Conservation (phyloP, 2,113 vertebrate genomes). For the Actenoides hombroni region DNA sequence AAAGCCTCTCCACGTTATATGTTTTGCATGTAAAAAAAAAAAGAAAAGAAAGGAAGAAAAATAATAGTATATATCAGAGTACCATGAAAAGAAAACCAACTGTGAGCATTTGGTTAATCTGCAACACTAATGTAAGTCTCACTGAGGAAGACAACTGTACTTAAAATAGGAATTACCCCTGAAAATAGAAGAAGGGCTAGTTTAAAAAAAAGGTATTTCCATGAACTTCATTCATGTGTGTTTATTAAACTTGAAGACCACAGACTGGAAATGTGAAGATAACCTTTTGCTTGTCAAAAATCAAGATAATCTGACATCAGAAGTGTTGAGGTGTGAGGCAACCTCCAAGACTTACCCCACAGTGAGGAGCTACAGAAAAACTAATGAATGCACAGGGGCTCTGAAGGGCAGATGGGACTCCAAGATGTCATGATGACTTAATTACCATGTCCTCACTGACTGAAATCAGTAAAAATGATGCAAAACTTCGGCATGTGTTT, state of each 20-base stretch:
- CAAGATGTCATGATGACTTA: not conserved
- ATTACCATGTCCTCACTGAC: not conserved
- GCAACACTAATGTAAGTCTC: not conserved
- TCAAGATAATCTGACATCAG: not conserved
- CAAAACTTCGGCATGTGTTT: not conserved
- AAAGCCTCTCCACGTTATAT: not conserved
- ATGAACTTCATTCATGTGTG: not conserved
- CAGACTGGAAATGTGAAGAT: not conserved
- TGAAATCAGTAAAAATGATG: not conserved
- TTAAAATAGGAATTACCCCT: not conserved
- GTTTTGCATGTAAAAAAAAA: not conserved
- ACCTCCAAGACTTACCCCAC: not conserved
- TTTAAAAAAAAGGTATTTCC: not conserved
- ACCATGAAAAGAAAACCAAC: fast-evolving
- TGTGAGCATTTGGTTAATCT: not conserved
- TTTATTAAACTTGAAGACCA: not conserved
- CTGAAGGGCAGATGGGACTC: not conserved
- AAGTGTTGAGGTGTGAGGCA: not conserved
- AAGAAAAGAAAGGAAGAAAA: not conserved
- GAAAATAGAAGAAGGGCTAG: not conserved
- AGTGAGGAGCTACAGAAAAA: not conserved
- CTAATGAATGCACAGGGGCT: not conserved
- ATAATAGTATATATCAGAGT: not conserved
- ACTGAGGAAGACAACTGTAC: not conserved
- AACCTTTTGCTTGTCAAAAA: not conserved